Evolutionary conservation across 2,797 vertebrate genomes (phyloP).

Genomic region (Chrosomus eos): DNA sequence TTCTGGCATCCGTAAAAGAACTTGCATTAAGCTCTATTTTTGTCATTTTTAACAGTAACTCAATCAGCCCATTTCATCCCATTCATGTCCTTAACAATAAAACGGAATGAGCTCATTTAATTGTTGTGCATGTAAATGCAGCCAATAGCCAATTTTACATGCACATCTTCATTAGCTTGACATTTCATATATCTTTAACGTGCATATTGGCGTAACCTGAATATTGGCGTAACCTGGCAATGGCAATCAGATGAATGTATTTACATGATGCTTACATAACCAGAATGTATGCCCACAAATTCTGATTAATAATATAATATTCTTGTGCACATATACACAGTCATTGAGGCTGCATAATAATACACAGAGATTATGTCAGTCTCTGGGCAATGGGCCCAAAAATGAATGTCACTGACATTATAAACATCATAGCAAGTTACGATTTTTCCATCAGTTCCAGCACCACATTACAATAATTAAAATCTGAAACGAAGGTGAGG

Average conservation of each 20-base stretch:
- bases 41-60: background rate
- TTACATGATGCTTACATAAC: background rate
- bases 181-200: background rate
- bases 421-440: conserved; percentile 46
- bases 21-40: background rate
- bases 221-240: background rate
- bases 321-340: background rate
- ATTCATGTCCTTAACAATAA: background rate
- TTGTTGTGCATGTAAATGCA: background rate
- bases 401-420: conserved; percentile 54
- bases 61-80: background rate
- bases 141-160: background rate
- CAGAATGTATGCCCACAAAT: background rate
- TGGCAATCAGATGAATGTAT: background rate
- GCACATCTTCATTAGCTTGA: background rate
- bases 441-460: background rate
- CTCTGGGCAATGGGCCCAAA: conserved; percentile 52
- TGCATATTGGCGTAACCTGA: background rate
- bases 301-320: conserved; percentile 17
- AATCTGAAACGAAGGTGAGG: background rate
- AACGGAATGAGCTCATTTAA: background rate
- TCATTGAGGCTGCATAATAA: conserved; percentile 25
- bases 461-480: background rate
- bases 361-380: conserved; percentile 57
- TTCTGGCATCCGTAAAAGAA: background rate